phyloP scores from a whole-genome alignment of 2,888 invertebrate species.

The Panopea generosa region DNA sequence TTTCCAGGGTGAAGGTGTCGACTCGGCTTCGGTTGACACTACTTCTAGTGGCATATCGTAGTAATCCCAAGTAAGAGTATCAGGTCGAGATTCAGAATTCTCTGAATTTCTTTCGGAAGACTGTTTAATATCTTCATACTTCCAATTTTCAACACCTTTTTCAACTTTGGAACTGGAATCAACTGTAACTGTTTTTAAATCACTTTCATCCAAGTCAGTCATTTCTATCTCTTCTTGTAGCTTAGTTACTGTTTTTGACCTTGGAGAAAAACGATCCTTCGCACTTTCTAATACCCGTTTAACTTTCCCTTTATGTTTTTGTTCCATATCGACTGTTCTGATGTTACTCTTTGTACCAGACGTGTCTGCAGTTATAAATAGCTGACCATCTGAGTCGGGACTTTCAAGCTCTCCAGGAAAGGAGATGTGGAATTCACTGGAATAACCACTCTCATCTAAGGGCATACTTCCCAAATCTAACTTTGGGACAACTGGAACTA shows the following conservation, averaged over 20 bases:
- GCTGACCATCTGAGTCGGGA: conserved; percentile 46
- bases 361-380: not conserved
- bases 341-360: not conserved
- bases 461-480: conserved; percentile 38
- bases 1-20: conserved; percentile 34
- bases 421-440: conserved; percentile 54
- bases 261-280: conserved; percentile 13
- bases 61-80: conserved; percentile 78
- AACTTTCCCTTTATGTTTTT: not conserved
- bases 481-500: conserved; percentile 40
- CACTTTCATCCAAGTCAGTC: conserved; percentile 35
- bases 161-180: not conserved
- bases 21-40: conserved; percentile 22
- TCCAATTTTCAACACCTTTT: conserved; percentile 33
- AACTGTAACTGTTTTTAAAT: conserved; percentile 10
- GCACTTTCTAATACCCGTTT: conserved; percentile 15
- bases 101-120: conserved; percentile 20
- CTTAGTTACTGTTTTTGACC: conserved; percentile 15
- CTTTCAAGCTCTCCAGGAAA: conserved; percentile 55
- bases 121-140: conserved; percentile 38
- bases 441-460: conserved; percentile 61
- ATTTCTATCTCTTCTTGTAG: conserved; percentile 25
- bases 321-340: conserved; percentile 9
- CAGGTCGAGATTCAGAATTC: conserved; percentile 66
- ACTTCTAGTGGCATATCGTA: conserved; percentile 70